Conservation (phyloP, 2,113 vertebrate genomes). For the Dendropsophus ebraccatus region DNA sequence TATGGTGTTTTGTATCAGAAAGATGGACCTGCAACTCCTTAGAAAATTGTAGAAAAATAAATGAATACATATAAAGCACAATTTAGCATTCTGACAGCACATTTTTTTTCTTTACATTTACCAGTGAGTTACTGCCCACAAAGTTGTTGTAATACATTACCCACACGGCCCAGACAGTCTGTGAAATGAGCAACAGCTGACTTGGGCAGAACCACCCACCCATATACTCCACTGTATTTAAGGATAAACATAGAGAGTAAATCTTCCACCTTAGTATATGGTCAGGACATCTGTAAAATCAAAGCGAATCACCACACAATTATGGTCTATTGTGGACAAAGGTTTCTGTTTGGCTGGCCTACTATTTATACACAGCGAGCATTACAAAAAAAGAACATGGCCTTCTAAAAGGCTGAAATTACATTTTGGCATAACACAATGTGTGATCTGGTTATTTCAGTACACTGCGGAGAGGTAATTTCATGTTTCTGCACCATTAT, state of each 20-base stretch:
- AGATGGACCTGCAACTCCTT: too few relatives aligned
- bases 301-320: constrained; percentile 5
- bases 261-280: not conserved
- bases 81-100: not conserved
- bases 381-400: constrained; percentile 24
- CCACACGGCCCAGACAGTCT: not conserved
- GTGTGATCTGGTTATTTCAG: constrained; percentile 36
- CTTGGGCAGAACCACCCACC: not conserved
- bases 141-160: not conserved
- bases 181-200: constrained; percentile 3
- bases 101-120: not conserved
- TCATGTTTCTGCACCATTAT: not conserved
- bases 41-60: too few relatives aligned
- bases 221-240: constrained; percentile 1
- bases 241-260: not conserved
- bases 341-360: not conserved
- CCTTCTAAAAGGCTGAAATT: constrained; percentile 34
- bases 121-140: not conserved
- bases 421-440: constrained; percentile 49
- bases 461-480: not conserved
- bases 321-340: constrained; percentile 3
- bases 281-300: constrained; percentile 32
- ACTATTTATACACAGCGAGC: constrained; percentile 45
- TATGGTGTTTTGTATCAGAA: too few relatives aligned
- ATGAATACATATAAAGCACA: too few relatives aligned